Base-by-base conservation (phyloP, 1,140 invertebrate species). In the Dendrolimus punctatus region DNA sequence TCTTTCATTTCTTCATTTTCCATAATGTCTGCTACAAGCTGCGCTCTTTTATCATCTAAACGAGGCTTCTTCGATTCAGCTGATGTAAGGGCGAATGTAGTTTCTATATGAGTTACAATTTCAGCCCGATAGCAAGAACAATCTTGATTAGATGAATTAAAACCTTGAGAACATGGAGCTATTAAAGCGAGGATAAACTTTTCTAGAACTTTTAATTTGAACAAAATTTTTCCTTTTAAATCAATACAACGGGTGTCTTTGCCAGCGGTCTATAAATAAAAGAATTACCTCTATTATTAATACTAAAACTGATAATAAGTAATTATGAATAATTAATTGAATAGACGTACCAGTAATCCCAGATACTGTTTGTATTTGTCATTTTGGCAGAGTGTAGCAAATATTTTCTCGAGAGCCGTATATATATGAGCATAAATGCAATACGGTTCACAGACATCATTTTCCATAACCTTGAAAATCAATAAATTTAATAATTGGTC, bases 361-460 rank as follows among this genome's bases (percentile, higher is more conserved):
- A 85, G 61, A 67, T 83, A 85, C 51, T 76, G 58, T 53, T 70
- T 82, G 51, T 85, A 85, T 51, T 85, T 82, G 5, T 68, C 62
- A 55, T 83, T 82, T 64, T 82, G 76, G 49, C 74, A 76, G 43
- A 85, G 62, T 7, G 68, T 71, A 5, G 57, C 74, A 71, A 80
- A 83, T 60, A 85, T 83, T 70, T 82, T 82, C 56, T 80, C 82
- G 39, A 85, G 49, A 5, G 80, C 79, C 10, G 80, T 85, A 51
- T 82, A 81, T 55, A 85, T 81, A 49, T 83, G 73, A 40, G 80
- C 82, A 55, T 85, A 85, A 48, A 83, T 70, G 23, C 77, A 82
- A 60, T 83, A 85, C 0, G 82, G 82, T 56, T 85, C 82, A 59
- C 78, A 85, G 5, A 81, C 66, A 49, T 85, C 82, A 51, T 76